Conservation (phyloP, 1,140 invertebrate species). For the Drosophila sproati region DNA sequence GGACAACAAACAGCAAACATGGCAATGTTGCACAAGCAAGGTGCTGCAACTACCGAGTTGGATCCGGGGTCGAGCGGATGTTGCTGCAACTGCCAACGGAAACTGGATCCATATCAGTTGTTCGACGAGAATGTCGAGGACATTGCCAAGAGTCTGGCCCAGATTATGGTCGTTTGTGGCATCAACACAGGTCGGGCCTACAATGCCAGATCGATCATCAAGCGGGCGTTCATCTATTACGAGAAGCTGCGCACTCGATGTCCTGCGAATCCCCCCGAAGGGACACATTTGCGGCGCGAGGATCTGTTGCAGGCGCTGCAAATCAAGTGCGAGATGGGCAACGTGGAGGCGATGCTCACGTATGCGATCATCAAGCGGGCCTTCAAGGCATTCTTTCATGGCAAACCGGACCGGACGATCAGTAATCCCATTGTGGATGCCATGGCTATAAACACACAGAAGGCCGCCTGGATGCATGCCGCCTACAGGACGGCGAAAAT, state of each 20-base stretch:
- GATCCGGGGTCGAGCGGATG: conserved; percentile 4
- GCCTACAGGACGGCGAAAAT: conserved; percentile 58
- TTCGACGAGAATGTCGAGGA: conserved; percentile 71
- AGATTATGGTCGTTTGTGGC: conserved; percentile 72
- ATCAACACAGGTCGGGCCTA: conserved; percentile 56
- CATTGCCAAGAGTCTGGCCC: conserved; percentile 56
- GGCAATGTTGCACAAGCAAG: conserved; percentile 5
- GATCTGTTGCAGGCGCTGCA: conserved; percentile 64
- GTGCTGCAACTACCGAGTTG: background rate
- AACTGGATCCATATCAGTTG: conserved; percentile 63
- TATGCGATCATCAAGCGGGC: conserved; percentile 69
- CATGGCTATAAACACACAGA: conserved; percentile 52
- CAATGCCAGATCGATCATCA: conserved; percentile 61
- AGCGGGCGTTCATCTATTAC: conserved; percentile 68
- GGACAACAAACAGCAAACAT: conserved; percentile 20
- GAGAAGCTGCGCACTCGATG: conserved; percentile 54
- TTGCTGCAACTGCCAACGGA: conserved; percentile 64
- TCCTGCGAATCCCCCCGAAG: conserved; percentile 1
- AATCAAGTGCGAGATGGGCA: conserved; percentile 65
- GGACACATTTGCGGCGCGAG: conserved; percentile 55
- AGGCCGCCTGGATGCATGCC: conserved; percentile 64
- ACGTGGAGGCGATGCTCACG: conserved; percentile 64
- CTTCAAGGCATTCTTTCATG: conserved; percentile 72
- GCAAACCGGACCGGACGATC: conserved; percentile 51
- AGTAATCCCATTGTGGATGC: conserved; percentile 65